Base-by-base conservation (phyloP, 1,140 invertebrate species). In the Drosophila rufa region DNA sequence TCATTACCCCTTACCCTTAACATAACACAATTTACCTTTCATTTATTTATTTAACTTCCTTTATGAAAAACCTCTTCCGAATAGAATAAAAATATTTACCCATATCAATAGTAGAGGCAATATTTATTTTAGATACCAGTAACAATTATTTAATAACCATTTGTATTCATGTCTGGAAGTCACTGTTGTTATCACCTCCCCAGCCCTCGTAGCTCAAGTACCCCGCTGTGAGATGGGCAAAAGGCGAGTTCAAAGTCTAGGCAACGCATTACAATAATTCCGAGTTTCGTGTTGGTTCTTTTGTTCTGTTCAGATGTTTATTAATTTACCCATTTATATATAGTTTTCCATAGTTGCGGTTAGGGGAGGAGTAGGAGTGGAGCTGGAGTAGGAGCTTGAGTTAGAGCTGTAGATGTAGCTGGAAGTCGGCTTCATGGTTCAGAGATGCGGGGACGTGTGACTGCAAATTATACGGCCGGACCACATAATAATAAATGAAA, bases 401-500 rank as follows among this genome's bases (percentile, higher is more conserved):
- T 27, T 36, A 25, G 43, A 46, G 60, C 19, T 33, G 17, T 17
- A 46, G 60, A 14, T 33, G 17, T 17, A 19, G 59, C 30, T 19
- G 59, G 59, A 73, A 73, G 69, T 71, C 45, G 65, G 65, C 70
- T 86, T 79, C 64, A 89, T 83, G 84, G 71, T 61, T 78, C 42
- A 77, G 65, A 75, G 64, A 75, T 50, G 65, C 62, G 71, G 48
- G 40, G 36, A 47, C 53, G 75, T 79, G 82, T 78, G 64, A 80
- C 76, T 87, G 84, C 74, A 87, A 87, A 87, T 87, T 87, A 87
- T 84, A 87, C 65, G 84, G 61, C 50, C 68, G 80, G 81, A 84
- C 81, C 64, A 65, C 64, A 90, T 87, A 90, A 87, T 87, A 87
- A 84, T 87, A 87, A 87, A 87, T 84, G 85, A 81, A 87, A 87